Conservation (phyloP, 2,113 vertebrate genomes). For the Brevimyrus niger region DNA sequence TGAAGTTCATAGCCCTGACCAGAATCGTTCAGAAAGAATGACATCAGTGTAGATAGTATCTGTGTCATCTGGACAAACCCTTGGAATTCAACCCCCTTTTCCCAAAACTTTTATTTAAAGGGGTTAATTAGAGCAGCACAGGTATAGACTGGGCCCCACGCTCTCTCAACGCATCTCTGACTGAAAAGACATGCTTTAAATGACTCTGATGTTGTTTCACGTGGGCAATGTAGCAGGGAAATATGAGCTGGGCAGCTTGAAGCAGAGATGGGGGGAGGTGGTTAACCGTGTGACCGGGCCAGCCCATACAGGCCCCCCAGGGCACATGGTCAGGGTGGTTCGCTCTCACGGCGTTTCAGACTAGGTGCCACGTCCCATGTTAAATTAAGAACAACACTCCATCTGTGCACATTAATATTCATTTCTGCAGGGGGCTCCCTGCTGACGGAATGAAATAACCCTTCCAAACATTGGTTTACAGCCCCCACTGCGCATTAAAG, state of each 20-base stretch:
- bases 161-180: not conserved
- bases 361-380: not conserved
- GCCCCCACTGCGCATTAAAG: not conserved
- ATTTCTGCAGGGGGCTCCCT: conserved; percentile 10
- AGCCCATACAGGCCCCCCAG: not conserved
- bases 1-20: not conserved
- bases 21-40: not conserved
- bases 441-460: conserved; percentile 17
- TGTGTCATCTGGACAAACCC: not conserved
- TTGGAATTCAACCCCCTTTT: not conserved
- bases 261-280: not conserved
- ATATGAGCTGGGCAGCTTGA: not conserved
- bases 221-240: not conserved
- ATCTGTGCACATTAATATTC: conserved; percentile 23
- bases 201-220: not conserved
- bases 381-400: not conserved
- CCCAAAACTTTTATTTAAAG: not conserved
- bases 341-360: not conserved
- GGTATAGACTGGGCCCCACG: not conserved
- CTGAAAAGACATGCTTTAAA: not conserved
- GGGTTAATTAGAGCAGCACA: not conserved
- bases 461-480: not conserved
- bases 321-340: not conserved
- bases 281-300: not conserved
- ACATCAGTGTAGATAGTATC: not conserved